Evolutionary conservation across 2,113 vertebrate genomes (phyloP).

Genomic region (Recurvirostra avosetta): DNA sequence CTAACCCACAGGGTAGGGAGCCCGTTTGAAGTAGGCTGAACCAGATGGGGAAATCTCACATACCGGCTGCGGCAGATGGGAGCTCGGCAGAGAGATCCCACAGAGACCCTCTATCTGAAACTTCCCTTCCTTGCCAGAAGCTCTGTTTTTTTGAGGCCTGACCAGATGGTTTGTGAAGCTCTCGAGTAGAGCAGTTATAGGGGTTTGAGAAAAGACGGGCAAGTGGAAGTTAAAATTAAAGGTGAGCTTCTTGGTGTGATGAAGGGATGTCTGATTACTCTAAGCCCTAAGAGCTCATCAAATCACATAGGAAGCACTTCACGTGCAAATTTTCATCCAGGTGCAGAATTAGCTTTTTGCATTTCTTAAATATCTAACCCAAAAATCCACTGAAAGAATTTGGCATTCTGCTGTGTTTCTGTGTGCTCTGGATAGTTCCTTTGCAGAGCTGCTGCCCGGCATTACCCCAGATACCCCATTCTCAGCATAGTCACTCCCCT

Average conservation of each 20-base stretch:
- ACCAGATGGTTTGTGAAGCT: background rate
- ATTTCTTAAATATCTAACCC: background rate
- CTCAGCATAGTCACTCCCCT: background rate
- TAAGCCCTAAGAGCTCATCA: background rate
- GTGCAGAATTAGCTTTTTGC: background rate
- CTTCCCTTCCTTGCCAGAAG: background rate
- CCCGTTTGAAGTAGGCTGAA: background rate
- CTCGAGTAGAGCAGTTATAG: background rate
- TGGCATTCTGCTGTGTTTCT: background rate
- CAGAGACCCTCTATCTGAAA: background rate
- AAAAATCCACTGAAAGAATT: background rate
- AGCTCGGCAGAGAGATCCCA: background rate
- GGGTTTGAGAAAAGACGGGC: background rate
- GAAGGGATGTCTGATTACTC: background rate
- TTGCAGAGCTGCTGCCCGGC: background rate
- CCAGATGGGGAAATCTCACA: background rate
- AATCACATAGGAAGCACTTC: background rate
- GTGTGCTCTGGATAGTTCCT: background rate
- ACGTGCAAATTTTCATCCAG: background rate
- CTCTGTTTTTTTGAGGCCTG: background rate
- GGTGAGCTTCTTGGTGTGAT: background rate
- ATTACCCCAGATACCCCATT: too few species aligned
- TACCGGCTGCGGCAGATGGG: background rate
- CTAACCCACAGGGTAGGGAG: background rate
- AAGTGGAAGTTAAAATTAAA: background rate